Percentiles rank a stretch among this genome's conserved stretches.
Evolutionary conservation across 1,140 invertebrate species (phyloP).

Genomic region (Pseudomyrmex gracilis): DNA sequence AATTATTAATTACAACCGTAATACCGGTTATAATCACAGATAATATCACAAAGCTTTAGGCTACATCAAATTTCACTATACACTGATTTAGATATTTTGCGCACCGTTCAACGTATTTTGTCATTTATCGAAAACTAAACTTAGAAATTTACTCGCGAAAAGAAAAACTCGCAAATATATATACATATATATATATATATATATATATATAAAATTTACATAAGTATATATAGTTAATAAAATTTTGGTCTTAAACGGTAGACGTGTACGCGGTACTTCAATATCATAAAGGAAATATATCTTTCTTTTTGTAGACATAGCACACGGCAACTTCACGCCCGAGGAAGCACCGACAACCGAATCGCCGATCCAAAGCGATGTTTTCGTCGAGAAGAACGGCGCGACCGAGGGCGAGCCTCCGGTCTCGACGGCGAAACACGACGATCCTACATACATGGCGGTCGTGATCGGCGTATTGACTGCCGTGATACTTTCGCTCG

Average conservation of each 20-base stretch:
- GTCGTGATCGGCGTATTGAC: slow-evolving; percentile 93
- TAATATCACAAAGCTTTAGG: slow-evolving; percentile 22
- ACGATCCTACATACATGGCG: slow-evolving; percentile 92
- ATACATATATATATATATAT: background rate
- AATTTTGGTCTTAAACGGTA: background rate
- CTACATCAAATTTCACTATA: slow-evolving; percentile 28
- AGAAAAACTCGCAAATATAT: background rate
- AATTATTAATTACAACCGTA: slow-evolving; percentile 45
- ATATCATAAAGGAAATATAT: background rate
- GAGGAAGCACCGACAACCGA: slow-evolving; percentile 86
- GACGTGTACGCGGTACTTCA: background rate
- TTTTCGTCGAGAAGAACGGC: slow-evolving; percentile 85
- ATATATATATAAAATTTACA: background rate
- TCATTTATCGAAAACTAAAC: background rate
- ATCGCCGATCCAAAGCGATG: slow-evolving; percentile 83
- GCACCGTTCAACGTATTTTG: background rate
- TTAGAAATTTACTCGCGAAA: slow-evolving; percentile 12
- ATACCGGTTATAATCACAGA: slow-evolving; percentile 18
- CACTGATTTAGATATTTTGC: background rate
- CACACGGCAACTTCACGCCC: slow-evolving; percentile 90
- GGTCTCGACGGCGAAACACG: slow-evolving; percentile 89
- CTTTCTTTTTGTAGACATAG: slow-evolving; percentile 86
- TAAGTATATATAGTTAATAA: background rate
- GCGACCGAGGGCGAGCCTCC: slow-evolving; percentile 86
- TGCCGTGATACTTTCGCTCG: slow-evolving; percentile 91